Conservation (phyloP, 2,113 vertebrate genomes). For the Picathartes gymnocephalus region DNA sequence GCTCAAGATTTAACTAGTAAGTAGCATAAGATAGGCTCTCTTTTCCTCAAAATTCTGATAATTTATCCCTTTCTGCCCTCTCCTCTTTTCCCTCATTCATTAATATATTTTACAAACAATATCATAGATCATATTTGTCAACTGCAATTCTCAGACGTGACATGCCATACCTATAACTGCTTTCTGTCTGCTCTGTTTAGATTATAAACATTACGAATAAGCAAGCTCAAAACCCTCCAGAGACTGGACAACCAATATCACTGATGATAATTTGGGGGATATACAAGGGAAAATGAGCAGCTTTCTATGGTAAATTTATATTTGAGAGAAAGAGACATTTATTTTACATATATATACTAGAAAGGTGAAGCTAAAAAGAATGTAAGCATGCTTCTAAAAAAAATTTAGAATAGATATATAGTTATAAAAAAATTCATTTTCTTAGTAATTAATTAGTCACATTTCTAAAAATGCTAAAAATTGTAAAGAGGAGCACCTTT, state of each 20-base stretch:
- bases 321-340: background rate
- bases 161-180: background rate
- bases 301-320: background rate
- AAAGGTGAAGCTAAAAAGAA: background rate
- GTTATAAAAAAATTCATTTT: background rate
- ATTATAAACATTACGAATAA: background rate
- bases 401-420: background rate
- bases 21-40: background rate
- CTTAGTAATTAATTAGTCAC: background rate
- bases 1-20: background rate
- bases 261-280: background rate
- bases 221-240: background rate
- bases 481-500: background rate
- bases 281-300: background rate
- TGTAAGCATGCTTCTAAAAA: rapidly evolving
- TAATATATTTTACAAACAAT: background rate
- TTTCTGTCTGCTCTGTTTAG: background rate
- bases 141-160: background rate
- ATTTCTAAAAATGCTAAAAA: background rate
- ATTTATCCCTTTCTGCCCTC: background rate
- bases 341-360: background rate
- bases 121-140: background rate
- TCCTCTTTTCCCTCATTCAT: background rate
- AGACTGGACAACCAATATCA: background rate
- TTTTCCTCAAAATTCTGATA: background rate